Evolutionary conservation across 2,113 vertebrate genomes (phyloP), one percentile per base, ranked within the genome.

Genomic region (Axis porcinus): DNA sequence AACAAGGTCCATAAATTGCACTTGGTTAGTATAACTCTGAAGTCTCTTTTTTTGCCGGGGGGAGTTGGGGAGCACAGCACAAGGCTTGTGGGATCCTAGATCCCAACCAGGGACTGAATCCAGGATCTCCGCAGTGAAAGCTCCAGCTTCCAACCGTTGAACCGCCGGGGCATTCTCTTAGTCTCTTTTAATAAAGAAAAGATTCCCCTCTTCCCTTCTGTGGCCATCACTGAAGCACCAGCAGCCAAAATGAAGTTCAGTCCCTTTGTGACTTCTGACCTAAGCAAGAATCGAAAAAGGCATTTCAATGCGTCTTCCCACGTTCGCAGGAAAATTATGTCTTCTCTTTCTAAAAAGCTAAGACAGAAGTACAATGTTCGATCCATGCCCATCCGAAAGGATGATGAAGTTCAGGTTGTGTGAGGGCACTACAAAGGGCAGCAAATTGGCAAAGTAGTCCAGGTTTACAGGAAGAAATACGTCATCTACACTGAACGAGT

Each of bases 121-220:
- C 3, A 6, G 70, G 21, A 43, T 76, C 23, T 76, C 0, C 1
- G 11, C 70, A 76, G 36, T 43, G 70, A 76, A 76, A 14, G 36
- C 23, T 76, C 23, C 36, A 43, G 12, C 36, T 76, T 76, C 70
- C 70, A 76, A 76, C 70, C 36, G 43, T 14, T 43, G 70, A 25
- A 43, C 70, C 12, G 1, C 36, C 23, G 2, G 70, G 40, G 36
- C 43, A 40, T 43, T 76, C 70, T 76, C 40, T 76, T 25, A 70
- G 55, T 91, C 89, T 91, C 70, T 87, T 50, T 87, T 79, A 86
- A 64, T 62, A 86, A 86, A 86, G n/a, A 95, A 60, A 91, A 47
- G 57, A 57, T 79, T 91, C 21, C 33, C n/a, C 19, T 74, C 10
- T 74, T 74, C 10, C n/a, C 67, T 74, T 74, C 67, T 74, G 67